These are phyloP conservation scores for Donacobius atricapilla DNA, from an alignment of 2,113 vertebrate species.

Conservation along the genomic window DNA sequence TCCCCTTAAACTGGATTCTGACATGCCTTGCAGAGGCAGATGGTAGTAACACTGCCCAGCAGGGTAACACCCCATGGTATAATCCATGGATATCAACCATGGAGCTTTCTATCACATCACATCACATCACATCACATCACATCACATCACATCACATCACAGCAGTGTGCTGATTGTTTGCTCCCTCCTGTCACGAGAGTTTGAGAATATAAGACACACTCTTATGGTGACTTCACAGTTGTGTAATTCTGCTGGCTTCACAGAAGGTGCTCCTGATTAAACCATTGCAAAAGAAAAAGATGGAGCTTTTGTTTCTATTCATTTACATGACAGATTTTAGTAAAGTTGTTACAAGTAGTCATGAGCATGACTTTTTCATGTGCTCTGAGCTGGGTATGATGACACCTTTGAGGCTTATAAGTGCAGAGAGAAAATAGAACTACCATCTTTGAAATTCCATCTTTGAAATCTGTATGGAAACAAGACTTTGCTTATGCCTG, in stretches of 20 bases:
- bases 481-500: not conserved
- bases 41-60: not conserved
- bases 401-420: not conserved
- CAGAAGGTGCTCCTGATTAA: not conserved
- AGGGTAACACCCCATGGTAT: not conserved
- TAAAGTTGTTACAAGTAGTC: not conserved
- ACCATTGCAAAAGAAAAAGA: not conserved
- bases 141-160: too few species aligned
- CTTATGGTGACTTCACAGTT: not conserved
- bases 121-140: too few species aligned
- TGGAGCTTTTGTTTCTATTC: not conserved
- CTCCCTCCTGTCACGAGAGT: not conserved
- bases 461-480: not conserved
- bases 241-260: not conserved
- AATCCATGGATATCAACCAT: not conserved
- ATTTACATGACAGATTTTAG: not conserved
- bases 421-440: not conserved
- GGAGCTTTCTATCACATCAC: not conserved
- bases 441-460: not conserved
- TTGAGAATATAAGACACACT: not conserved
- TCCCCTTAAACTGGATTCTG: not conserved
- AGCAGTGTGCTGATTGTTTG: not conserved
- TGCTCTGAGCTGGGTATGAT: not conserved
- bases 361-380: not conserved
- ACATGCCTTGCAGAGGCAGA: not conserved